Evolutionary conservation across 2,888 invertebrate genomes (phyloP), one percentile per base, ranked within the genome.

Genomic region (Pristionchus fissidentatus): DNA sequence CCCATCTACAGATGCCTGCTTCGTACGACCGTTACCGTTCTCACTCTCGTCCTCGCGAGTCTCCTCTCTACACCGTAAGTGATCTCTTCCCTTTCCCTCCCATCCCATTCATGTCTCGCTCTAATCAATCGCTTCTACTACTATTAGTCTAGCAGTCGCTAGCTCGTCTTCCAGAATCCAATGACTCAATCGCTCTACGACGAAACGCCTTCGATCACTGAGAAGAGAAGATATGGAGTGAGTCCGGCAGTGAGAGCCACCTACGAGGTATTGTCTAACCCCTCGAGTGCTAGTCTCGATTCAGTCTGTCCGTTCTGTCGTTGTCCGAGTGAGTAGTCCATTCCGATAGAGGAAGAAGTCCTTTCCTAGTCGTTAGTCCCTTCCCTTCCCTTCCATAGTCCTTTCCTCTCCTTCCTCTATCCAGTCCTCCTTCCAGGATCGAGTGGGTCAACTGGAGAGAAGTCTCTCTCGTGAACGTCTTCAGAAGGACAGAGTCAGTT

Each of bases 391-490:
- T 29, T 62, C 62, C n/a, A 35, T 82, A 57, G 82, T 70, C 66
- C 49, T 35, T 62, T 60, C 32, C 32, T 19, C 26, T 82, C 83
- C 78, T 77, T 52, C 38, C 38, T 79, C 38, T 57, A 57, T 55
- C 57, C 43, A 22, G 10, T 1, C 22, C 62, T 38, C 60, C 84
- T 90, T 91, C 84, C 88, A 92, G 92, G 88, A 87, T 85, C 91
- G 89, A 79, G 89, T 92, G 84, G 90, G 87, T 85, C 90, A 90
- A 62, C 89, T 92, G 84, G 91, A 92, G 87, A 88, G 92, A 85
- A 92, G 90, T 86, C 87, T 92, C 83, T 91, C 91, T 57, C 89
- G 90, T 62, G 92, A 92, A 84, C 88, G 89, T 41, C 88, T 89
- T 85, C 89, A 89, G 80, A 90, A 90, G 85, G 92, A 92, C 84